Evolutionary conservation across 2,888 invertebrate species (phyloP).

Genomic region (Linnaemya vulpina): DNA sequence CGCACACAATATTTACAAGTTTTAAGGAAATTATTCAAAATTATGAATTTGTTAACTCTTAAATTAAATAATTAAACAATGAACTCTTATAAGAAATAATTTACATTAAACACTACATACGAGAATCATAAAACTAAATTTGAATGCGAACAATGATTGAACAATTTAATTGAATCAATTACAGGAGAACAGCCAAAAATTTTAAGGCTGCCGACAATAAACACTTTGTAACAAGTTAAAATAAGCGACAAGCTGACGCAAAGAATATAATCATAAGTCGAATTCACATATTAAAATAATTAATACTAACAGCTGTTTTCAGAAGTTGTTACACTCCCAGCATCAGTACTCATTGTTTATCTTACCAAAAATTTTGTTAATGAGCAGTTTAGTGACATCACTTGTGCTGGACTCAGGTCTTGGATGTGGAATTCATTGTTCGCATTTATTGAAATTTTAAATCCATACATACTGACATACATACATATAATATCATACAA

Average conservation of each 20-base stretch:
- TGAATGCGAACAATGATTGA: slow-evolving; percentile 11
- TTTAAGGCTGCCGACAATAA: no score
- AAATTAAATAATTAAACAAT: neutral
- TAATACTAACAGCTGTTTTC: no score
- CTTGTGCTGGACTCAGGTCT: neutral
- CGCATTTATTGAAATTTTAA: slow-evolving; percentile 1
- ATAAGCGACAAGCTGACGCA: no score
- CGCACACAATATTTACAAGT: neutral
- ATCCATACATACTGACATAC: slow-evolving; percentile 33
- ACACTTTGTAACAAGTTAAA: no score
- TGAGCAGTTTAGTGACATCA: neutral
- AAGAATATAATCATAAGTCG: no score
- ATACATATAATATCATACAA: slow-evolving; percentile 39
- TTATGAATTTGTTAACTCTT: neutral
- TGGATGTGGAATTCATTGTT: neutral
- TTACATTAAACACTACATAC: slow-evolving; percentile 38
- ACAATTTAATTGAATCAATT: neutral
- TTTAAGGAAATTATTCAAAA: neutral
- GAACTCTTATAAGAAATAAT: slow-evolving; percentile 6
- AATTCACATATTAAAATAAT: no score
- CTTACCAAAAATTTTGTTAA: no score
- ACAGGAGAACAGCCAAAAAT: no score
- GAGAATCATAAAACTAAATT: slow-evolving; percentile 1
- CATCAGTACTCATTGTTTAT: no score
- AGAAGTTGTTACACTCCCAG: no score